Conservation (phyloP, 2,888 invertebrate genomes). For the Zootermopsis nevadensis region DNA sequence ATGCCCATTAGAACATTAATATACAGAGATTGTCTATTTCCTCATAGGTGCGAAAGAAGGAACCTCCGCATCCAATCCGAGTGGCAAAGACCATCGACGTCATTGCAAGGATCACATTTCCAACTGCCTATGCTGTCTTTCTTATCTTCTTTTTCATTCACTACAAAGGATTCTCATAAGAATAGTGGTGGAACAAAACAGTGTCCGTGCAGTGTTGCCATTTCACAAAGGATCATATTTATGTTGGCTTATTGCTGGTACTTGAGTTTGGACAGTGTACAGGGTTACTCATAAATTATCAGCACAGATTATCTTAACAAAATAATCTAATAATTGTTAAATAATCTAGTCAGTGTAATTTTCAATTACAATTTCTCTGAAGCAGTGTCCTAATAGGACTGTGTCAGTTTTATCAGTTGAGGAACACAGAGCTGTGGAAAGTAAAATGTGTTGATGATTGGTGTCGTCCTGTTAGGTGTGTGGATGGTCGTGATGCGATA, state of each 20-base stretch:
- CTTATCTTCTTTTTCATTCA: conserved; percentile 95
- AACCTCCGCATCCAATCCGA: conserved; percentile 91
- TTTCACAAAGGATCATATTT: not conserved
- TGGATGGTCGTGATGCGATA: not conserved
- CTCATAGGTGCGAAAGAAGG: conserved; percentile 88
- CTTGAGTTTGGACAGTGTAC: not conserved
- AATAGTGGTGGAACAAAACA: not conserved
- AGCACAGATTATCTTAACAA: not conserved
- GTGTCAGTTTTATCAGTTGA: too few relatives aligned
- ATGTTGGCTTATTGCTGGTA: not conserved
- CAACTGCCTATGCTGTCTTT: conserved; percentile 92
- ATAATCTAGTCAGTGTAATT: too few relatives aligned
- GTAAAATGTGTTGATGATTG: conserved; percentile 15
- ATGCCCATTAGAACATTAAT: not conserved
- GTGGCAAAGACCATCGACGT: conserved; percentile 96
- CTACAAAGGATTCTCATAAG: conserved; percentile 70
- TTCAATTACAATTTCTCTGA: too few relatives aligned
- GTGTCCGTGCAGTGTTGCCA: conserved; percentile 13
- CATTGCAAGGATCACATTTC: conserved; percentile 93
- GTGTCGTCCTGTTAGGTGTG: not conserved
- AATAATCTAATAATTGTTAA: too few relatives aligned
- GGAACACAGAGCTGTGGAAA: not conserved
- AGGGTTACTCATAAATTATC: conserved; percentile 24
- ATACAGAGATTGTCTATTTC: conserved; percentile 53
- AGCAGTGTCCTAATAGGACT: too few relatives aligned